Percentiles rank a stretch among this genome's conserved stretches.
Conservation (phyloP, 2,113 vertebrate species). For the Rhagologus leucostigma region DNA sequence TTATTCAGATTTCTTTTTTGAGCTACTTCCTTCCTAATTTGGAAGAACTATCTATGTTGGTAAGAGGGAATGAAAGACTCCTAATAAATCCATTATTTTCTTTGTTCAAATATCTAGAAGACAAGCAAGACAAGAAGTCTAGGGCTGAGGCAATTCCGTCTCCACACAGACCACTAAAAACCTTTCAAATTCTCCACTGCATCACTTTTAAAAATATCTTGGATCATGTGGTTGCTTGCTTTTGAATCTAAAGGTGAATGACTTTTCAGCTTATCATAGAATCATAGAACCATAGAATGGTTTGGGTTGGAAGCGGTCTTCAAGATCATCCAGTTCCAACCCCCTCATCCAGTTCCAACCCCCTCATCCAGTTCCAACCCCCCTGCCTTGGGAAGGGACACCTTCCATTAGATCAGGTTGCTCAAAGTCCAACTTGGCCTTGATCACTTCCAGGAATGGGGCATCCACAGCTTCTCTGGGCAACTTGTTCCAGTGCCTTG, state of each 20-base stretch:
- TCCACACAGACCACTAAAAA: not conserved
- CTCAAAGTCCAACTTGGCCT: not conserved
- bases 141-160: not conserved
- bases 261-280: not conserved
- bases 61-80: not conserved
- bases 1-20: not conserved
- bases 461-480: not conserved
- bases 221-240: not conserved
- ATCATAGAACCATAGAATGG: not conserved
- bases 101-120: not conserved
- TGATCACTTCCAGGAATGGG: not conserved
- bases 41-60: not conserved
- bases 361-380: not conserved
- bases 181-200: not conserved
- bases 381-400: not conserved
- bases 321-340: not conserved
- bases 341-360: too few species aligned
- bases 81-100: not conserved
- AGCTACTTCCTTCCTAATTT: not conserved
- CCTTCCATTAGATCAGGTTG: not conserved
- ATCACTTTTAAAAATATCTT: not conserved
- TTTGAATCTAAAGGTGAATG: not conserved
- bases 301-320: not conserved
- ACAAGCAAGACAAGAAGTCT: not conserved
- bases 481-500: not conserved